A percentile compares a stretch with the other conserved stretches of the same genome.
These are phyloP conservation scores for Danio jaintianensis DNA, from an alignment of 2,797 vertebrate species.

Conservation along the genomic window DNA sequence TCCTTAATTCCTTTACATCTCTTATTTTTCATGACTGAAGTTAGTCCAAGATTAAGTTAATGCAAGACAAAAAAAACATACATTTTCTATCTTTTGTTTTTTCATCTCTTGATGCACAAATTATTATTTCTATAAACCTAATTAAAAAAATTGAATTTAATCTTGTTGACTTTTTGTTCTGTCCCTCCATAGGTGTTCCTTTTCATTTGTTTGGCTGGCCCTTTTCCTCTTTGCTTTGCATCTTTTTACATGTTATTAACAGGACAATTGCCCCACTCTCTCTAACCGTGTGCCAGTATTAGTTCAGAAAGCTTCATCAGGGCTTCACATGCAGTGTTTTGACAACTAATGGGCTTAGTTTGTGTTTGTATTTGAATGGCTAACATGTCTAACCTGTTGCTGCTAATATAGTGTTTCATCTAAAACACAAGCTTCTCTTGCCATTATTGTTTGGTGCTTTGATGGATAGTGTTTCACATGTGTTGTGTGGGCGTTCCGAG, in stretches of 20 bases:
- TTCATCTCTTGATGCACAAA: background rate
- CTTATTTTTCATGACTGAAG: background rate
- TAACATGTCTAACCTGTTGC: conserved; percentile 21
- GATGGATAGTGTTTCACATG: background rate
- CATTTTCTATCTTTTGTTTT: background rate
- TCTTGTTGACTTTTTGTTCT: conserved; percentile 63
- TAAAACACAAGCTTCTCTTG: conserved; percentile 2
- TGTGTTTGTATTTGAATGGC: background rate
- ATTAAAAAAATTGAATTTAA: conserved; percentile 65
- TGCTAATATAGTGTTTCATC: conserved; percentile 13
- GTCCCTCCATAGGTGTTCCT: conserved; percentile 77
- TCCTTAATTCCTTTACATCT: background rate
- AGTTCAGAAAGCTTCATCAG: background rate
- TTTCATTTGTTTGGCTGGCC: conserved; percentile 78
- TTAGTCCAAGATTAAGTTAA: background rate
- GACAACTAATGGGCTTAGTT: background rate
- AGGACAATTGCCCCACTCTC: conserved; percentile 7
- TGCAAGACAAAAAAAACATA: no score
- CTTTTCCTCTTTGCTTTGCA: conserved; percentile 81
- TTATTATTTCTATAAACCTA: no score
- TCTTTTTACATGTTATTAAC: conserved; percentile 76
- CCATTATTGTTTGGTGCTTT: conserved; percentile 22
- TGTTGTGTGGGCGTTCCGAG: background rate
- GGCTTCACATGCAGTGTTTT: conserved; percentile 19
- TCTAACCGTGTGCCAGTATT: conserved; percentile 1